Percentiles rank a stretch among this genome's conserved stretches.
phyloP scores from a whole-genome alignment of 2,888 invertebrate genomes.

The Eilema caniola region DNA sequence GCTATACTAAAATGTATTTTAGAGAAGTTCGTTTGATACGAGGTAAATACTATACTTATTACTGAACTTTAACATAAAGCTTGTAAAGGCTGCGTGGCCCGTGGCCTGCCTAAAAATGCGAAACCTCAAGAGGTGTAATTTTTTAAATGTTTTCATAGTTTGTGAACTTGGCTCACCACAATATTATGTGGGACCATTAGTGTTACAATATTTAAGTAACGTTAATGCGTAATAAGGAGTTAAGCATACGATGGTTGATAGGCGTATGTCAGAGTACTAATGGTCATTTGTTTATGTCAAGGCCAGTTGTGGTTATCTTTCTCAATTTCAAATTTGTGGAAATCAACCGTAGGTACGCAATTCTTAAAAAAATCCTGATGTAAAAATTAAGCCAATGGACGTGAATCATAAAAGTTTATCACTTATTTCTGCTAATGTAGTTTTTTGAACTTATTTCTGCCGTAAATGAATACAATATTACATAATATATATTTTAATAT shows the following conservation, averaged over 20 bases:
- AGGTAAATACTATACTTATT: conserved; percentile 32
- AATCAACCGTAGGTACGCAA: conserved; percentile 13
- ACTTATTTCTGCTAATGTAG: not conserved
- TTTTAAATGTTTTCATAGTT: conserved; percentile 52
- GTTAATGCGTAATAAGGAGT: conserved; percentile 36
- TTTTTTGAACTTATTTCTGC: not conserved
- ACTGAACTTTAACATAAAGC: conserved; percentile 34
- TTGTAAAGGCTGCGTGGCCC: conserved; percentile 30
- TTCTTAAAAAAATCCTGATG: not conserved
- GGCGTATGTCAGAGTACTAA: conserved; percentile 24
- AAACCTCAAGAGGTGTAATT: conserved; percentile 41
- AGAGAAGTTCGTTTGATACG: conserved; percentile 46
- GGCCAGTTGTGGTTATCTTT: conserved; percentile 35
- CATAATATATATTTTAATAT: no score
- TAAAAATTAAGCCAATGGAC: not conserved
- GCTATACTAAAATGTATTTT: conserved; percentile 52
- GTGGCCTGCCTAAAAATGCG: conserved; percentile 48
- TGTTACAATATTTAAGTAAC: conserved; percentile 57
- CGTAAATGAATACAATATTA: not conserved
- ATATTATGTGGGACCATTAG: conserved; percentile 74
- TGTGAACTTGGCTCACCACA: conserved; percentile 65
- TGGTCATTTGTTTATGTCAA: conserved; percentile 25
- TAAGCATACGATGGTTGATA: conserved; percentile 30
- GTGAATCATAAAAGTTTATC: not conserved
- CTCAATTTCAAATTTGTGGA: conserved; percentile 38